Evolutionary conservation across 1,140 invertebrate genomes (phyloP), one percentile per base, ranked within the genome.

Genomic region (Chlorops oryzae): DNA sequence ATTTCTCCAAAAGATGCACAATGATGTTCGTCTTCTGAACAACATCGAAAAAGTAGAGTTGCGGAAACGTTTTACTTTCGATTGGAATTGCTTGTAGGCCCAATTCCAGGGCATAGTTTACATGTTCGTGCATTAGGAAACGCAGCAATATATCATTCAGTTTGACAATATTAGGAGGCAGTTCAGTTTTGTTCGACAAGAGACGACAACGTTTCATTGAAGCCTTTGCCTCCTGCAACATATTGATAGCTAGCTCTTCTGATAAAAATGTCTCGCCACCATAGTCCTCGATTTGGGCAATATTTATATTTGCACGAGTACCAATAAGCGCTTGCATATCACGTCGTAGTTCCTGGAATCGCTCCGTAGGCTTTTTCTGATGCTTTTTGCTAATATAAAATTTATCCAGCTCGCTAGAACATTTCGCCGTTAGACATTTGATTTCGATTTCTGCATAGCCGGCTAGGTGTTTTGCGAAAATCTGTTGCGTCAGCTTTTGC

Each of bases 221-320:
- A 25, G 87, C 80, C 72, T 95, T 94, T 1, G 89, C 87, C 68
- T 96, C 90, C 70, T 94, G 90, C 12, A 99, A 74, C 59, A 98
- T 80, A 59, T 85, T 89, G 47, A 96, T 91, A 1, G 92, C 93
- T n/a, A 98, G 79, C 70, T 96, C 91, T 73, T 98, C 94, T 1
- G 93, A 96, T 2, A 99, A 77, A 71, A 99, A 98, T 0, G 93
- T 98, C 75, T 99, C 95, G 0, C 94, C 94, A 2, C 92, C 92
- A 72, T 94, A 96, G 72, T 96, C 91, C 72, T 98, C 94, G 48
- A 91, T 88, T 65, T 89, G 87, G 3, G 89, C 89, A 54, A 96
- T 91, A 64, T 95, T 95, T 34, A 95, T 90, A 62, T 94, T 94
- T 0, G 92, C 88, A 50, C 90, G 81, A 2, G 87, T 88, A 2